Percentiles rank a stretch among this genome's conserved stretches.
phyloP scores from a whole-genome alignment of 1,140 invertebrate genomes.

The Heliconius eleuchia region DNA sequence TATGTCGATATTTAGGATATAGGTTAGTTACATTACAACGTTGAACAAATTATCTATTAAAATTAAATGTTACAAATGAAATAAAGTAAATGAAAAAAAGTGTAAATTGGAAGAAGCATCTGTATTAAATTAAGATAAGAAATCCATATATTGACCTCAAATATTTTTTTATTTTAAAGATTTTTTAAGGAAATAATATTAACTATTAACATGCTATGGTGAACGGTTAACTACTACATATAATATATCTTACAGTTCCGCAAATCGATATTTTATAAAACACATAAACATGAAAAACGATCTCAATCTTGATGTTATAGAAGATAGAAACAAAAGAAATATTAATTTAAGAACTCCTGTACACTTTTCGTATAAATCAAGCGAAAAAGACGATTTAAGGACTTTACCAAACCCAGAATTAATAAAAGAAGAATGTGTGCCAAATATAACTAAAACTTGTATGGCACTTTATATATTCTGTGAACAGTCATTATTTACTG shows the following conservation, averaged over 20 bases:
- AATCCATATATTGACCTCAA: too few relatives aligned
- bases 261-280: constrained; percentile 66
- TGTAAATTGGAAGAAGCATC: too few relatives aligned
- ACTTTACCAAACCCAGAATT: constrained; percentile 61
- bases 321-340: constrained; percentile 52
- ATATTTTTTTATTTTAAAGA: too few relatives aligned
- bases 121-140: too few relatives aligned
- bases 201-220: too few relatives aligned
- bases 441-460: constrained; percentile 72
- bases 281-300: constrained; percentile 65
- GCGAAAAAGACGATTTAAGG: constrained; percentile 40
- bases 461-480: constrained; percentile 69
- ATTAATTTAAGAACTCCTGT: constrained; percentile 43
- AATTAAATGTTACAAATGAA: too few relatives aligned
- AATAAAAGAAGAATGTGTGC: constrained; percentile 67
- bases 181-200: too few relatives aligned
- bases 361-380: constrained; percentile 55
- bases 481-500: constrained; percentile 57
- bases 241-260: constrained; percentile 50
- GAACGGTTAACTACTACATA: too few relatives aligned
- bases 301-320: constrained; percentile 39
- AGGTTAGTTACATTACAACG: constrained; percentile 59
- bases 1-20: constrained; percentile 85
- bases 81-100: too few relatives aligned
- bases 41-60: too few relatives aligned